These are phyloP conservation scores for Drosophila punjabiensis DNA, from an alignment of 1,140 invertebrate species.

Conservation along the genomic window DNA sequence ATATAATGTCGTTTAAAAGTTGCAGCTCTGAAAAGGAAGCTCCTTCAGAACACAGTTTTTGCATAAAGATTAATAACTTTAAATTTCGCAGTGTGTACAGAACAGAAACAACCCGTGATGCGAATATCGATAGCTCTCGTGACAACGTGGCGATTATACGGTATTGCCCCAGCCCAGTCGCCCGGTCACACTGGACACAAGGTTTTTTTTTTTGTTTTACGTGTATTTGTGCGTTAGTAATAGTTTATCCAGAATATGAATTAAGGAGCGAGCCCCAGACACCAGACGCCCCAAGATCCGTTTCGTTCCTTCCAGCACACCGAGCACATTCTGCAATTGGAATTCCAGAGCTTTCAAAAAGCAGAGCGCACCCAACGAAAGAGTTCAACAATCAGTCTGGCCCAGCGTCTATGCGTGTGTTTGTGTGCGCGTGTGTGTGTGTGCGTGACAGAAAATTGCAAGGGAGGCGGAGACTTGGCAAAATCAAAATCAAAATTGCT, in stretches of 20 bases:
- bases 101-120: background rate
- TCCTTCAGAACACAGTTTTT: no score
- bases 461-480: slow-evolving; percentile 32
- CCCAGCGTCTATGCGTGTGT: background rate
- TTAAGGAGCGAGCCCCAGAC: slow-evolving; percentile 37
- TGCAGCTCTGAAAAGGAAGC: no score
- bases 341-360: background rate
- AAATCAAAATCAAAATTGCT: slow-evolving; percentile 14
- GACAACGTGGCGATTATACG: slow-evolving; percentile 24
- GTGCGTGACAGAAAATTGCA: slow-evolving; percentile 19
- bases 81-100: no score
- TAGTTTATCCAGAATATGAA: slow-evolving; percentile 76
- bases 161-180: background rate
- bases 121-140: slow-evolving; percentile 11
- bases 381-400: slow-evolving; percentile 17
- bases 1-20: no score
- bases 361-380: background rate
- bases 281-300: slow-evolving; percentile 17
- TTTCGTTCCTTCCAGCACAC: background rate
- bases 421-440: background rate
- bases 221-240: slow-evolving; percentile 71
- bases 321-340: background rate
- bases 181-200: slow-evolving; percentile 16
- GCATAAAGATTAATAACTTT: no score
- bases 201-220: slow-evolving; percentile 40